Base-by-base conservation (phyloP, 2,888 invertebrate genomes). In the Athrips mouffetella region DNA sequence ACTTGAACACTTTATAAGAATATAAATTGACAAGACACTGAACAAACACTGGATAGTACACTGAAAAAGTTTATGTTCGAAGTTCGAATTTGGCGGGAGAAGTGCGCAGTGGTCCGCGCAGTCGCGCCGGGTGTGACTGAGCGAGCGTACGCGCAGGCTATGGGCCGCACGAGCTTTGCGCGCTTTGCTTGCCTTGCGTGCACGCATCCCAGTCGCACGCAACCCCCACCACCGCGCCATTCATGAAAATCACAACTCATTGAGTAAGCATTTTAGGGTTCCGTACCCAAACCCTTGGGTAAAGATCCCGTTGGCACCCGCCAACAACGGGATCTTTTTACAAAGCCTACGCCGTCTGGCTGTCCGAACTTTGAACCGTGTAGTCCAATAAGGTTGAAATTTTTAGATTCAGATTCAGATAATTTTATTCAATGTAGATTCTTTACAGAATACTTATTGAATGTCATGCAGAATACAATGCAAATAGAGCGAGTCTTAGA, bases 151-250 rank as follows among this genome's bases (percentile, higher is more conserved):
- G 48, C 53, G 51, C 53, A 57, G 61, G 59, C 61, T 63, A 59
- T 57, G 52, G 57, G 62, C 55, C 64, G 60, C 72, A 48, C 50
- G 54, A 57, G 50, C 65, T 60, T 48, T 57, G 48, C 40, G 53
- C 55, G 53, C 45, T 54, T 53, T 60, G 72, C 76, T 62, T 61
- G 16, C 25, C 16, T 71, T 72, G 70, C 73, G 71, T 71, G 30
- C 42, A 8, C 18, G 25, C 23, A n/a, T 7, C n/a, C 23, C 23
- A n/a, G 76, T 67, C 62, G n/a, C n/a, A n/a, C 58, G 39, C 58
- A 61, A 55, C 70, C 83, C 76, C 83, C 83, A 70, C 86, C 82
- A 76, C 69, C 57, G 54, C 51, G 57, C 64, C 80, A 85, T 85
- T 84, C 82, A 85, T 85, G 79, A 84, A 83, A 80, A 73, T 63